A percentile compares a stretch with the other conserved stretches of the same genome.
phyloP scores from a whole-genome alignment of 2,113 vertebrate species.

The Verasper variegatus region DNA sequence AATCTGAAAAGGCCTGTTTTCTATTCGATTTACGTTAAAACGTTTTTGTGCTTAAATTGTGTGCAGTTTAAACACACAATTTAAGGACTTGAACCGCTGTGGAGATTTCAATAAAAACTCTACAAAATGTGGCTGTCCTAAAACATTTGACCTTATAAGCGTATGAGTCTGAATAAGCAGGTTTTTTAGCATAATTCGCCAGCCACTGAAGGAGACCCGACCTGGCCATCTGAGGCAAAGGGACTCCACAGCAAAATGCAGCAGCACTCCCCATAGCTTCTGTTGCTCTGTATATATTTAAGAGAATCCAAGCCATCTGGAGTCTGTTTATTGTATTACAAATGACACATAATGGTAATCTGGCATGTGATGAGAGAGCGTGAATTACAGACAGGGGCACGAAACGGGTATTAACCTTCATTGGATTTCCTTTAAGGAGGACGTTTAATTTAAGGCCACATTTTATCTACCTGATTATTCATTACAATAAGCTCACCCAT shows the following conservation, averaged over 20 bases:
- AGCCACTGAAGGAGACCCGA: constrained; percentile 32
- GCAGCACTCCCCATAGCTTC: constrained; percentile 72
- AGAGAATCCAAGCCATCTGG: constrained; percentile 81
- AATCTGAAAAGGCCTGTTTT: too few relatives aligned
- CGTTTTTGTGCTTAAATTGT: too few relatives aligned
- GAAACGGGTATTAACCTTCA: constrained; percentile 76
- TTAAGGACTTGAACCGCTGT: neutral
- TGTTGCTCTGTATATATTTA: constrained; percentile 75
- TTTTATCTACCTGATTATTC: constrained; percentile 84
- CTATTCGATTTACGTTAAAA: too few relatives aligned
- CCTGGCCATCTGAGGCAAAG: constrained; percentile 30
- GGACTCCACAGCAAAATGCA: constrained; percentile 52
- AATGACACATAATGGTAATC: constrained; percentile 84
- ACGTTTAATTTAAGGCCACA: constrained; percentile 80
- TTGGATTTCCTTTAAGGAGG: constrained; percentile 79
- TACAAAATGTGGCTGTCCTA: neutral
- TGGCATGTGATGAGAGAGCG: constrained; percentile 81
- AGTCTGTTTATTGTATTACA: constrained; percentile 82
- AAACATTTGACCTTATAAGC: neutral
- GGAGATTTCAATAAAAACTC: neutral
- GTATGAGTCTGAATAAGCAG: constrained; percentile 18
- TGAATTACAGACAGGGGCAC: constrained; percentile 73
- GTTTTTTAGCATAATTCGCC: constrained; percentile 23
- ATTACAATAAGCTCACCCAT: constrained; percentile 77
- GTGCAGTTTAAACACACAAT: neutral